A percentile compares a stretch with the other conserved stretches of the same genome.
Evolutionary conservation across 2,797 vertebrate species (phyloP).

Genomic region (Enteromius thamalakanensis): DNA sequence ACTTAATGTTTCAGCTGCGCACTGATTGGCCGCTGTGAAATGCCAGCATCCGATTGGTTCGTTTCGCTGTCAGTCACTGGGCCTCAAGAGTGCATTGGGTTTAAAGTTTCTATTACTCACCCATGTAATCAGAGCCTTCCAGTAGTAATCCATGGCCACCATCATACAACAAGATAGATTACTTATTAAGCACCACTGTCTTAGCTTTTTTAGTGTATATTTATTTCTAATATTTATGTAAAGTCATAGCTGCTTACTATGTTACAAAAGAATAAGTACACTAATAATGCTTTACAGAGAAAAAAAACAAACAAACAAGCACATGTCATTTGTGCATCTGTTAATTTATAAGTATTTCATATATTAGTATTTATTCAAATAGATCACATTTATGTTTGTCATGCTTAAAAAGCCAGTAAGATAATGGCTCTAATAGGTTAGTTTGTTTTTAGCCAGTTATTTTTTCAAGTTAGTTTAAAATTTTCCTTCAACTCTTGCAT

Average conservation of each 20-base stretch:
- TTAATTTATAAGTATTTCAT: background rate
- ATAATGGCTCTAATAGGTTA: background rate
- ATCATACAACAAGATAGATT: slow-evolving; percentile 46
- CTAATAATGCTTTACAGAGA: background rate
- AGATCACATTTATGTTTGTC: no score
- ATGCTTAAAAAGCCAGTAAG: background rate
- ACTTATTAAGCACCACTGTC: background rate
- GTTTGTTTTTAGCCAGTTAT: background rate
- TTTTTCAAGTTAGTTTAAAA: background rate
- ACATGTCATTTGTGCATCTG: background rate
- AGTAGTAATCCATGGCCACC: slow-evolving; percentile 63
- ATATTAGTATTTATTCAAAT: background rate
- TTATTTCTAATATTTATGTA: no score
- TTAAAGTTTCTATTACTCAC: slow-evolving; percentile 72
- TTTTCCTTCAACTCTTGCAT: background rate
- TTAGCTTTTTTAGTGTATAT: background rate
- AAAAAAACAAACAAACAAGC: no score
- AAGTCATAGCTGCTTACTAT: background rate
- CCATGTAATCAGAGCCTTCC: slow-evolving; percentile 66
- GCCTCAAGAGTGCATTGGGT: slow-evolving; percentile 65
- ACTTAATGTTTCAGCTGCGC: slow-evolving; percentile 53
- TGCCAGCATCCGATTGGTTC: slow-evolving; percentile 61
- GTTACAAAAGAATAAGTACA: background rate
- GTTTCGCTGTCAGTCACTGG: slow-evolving; percentile 62
- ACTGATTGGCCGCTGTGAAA: slow-evolving; percentile 65